Conservation (phyloP, 2,113 vertebrate genomes). For the Hylia prasina region DNA sequence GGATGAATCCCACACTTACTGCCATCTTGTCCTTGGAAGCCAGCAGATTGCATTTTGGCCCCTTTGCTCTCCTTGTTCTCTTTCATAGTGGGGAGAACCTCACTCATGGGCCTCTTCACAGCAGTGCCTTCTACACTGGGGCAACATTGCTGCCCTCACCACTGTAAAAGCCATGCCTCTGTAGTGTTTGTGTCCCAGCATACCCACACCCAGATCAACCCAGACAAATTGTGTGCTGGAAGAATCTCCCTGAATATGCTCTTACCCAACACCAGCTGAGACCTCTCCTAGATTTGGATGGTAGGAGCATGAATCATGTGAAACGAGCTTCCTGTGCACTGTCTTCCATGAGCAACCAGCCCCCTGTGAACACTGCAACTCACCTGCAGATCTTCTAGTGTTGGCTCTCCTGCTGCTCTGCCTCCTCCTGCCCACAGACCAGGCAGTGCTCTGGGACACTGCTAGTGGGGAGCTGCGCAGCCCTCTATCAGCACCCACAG, state of each 20-base stretch:
- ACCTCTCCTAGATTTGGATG: neutral
- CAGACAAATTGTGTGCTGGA: fast-evolving
- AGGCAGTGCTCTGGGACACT: neutral
- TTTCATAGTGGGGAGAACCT: neutral
- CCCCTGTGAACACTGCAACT: neutral
- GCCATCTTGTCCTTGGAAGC: neutral
- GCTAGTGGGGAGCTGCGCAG: fast-evolving
- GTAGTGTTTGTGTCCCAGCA: neutral
- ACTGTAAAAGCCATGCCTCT: neutral
- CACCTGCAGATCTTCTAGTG: neutral
- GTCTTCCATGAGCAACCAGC: fast-evolving
- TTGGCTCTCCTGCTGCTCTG: neutral
- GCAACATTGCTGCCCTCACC: neutral
- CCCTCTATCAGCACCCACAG: neutral
- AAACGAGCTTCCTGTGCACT: neutral
- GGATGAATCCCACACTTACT: neutral
- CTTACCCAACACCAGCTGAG: neutral
- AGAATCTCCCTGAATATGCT: neutral
- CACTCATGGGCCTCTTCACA: fast-evolving
- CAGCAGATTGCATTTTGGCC: neutral
- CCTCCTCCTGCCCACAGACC: neutral
- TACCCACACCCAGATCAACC: neutral
- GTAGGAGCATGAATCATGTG: neutral
- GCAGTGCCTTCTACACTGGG: neutral
- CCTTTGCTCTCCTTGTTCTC: neutral